Base-by-base conservation (phyloP, 2,888 invertebrate species). In the Cheilosia grossa region DNA sequence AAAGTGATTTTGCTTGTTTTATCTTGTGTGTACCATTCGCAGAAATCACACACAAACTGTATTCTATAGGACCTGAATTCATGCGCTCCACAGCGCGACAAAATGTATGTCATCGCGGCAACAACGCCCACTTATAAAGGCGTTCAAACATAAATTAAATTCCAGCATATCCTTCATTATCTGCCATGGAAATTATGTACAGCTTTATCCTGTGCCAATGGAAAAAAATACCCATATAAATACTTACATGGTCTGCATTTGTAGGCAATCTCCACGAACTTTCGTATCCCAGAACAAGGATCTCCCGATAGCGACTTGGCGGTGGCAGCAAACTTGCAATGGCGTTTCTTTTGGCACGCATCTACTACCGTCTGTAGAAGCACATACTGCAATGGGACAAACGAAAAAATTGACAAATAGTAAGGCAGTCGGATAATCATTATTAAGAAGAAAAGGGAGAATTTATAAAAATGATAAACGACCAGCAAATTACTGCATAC, bases 171-270 rank as follows among this genome's bases (percentile, higher is more conserved):
- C 74, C 69, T 75, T 74, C 79, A 83, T 79, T 83, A 79, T 70
- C 58, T 21, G 64, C 47, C 59, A 83, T 79, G 70, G 59, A 83
- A 83, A 79, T 19, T 27, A 7, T 61, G 40, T 47, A 54, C 10
- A 56, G 24, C 67, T 51, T 13, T 21, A 51, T 51, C 51, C 15
- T 51, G 51, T 15, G 24, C 51, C 10, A 51, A 51, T 15, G 59
- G 40, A 37, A 54, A 63, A 33, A 17, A 54, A 53, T 6, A 27
- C 5, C 24, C 4, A 5, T 27, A 88, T n/a, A n/a, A n/a, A n/a
- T 90, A 96, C 97, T 97, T 94, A 98, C 98, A 97, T 90, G 99
- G 99, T 92, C 97, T 95, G 94, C 99, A 99, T 93, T 98, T 98
- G 93, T 98, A 99, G 89, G 97, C 97, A 87, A 98, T 97, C 93